A percentile compares a stretch with the other conserved stretches of the same genome.
Evolutionary conservation across 2,113 vertebrate genomes (phyloP).

Genomic region (Tetraodon nigroviridis): DNA sequence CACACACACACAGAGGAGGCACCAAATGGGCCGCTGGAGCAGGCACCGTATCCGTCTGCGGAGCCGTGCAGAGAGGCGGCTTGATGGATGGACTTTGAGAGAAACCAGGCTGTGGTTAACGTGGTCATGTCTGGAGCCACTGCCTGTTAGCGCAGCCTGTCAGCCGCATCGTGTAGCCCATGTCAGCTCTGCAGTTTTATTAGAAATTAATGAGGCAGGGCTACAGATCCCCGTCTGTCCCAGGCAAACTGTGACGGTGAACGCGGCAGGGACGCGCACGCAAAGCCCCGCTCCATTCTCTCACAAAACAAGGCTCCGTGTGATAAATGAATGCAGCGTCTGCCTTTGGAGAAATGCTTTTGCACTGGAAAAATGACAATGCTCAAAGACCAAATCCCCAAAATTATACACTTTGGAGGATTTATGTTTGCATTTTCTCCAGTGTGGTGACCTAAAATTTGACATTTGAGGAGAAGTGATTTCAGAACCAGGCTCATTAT

Average conservation of each 20-base stretch:
- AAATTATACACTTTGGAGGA: slow-evolving; percentile 13
- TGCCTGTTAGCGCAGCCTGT: slow-evolving; percentile 67
- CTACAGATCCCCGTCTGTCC: slow-evolving; percentile 35
- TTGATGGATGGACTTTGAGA: slow-evolving; percentile 58
- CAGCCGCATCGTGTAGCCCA: slow-evolving; percentile 50
- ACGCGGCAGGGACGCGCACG: slow-evolving; percentile 16
- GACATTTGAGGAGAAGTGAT: slow-evolving; percentile 9
- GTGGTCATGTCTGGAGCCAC: slow-evolving; percentile 65
- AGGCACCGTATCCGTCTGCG: slow-evolving; percentile 12
- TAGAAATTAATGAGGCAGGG: slow-evolving; percentile 65
- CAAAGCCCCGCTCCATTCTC: slow-evolving; percentile 9
- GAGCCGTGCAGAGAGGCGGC: slow-evolving; percentile 23
- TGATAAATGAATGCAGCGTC: not conserved
- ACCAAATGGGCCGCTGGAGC: slow-evolving; percentile 2
- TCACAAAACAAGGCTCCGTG: not conserved
- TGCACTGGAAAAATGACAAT: slow-evolving; percentile 3
- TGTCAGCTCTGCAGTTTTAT: slow-evolving; percentile 63
- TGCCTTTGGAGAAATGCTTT: slow-evolving; percentile 11
- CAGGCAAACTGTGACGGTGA: slow-evolving; percentile 43
- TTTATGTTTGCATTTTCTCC: slow-evolving; percentile 7
- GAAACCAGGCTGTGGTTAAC: slow-evolving; percentile 57
- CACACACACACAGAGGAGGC: not conserved
- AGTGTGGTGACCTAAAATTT: not conserved
- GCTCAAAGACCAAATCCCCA: not conserved
- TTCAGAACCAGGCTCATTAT: slow-evolving; percentile 10